Conservation (phyloP, 1,140 invertebrate species). For the Harlomillsia oculata region DNA sequence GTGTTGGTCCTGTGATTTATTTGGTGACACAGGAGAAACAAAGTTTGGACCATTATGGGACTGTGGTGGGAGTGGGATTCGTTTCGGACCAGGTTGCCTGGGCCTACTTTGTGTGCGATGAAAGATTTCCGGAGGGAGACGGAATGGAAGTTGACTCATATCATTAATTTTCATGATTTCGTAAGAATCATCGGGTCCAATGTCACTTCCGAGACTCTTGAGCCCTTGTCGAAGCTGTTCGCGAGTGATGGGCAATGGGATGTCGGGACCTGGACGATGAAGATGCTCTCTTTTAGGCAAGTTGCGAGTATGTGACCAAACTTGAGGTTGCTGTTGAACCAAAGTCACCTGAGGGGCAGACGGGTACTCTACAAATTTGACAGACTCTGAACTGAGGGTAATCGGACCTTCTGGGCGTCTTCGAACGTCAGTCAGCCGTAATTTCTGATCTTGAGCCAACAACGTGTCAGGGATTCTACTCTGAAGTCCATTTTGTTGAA, state of each 20-base stretch:
- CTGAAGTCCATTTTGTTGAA: background rate
- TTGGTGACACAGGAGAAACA: too few species aligned
- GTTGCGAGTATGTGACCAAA: conserved; percentile 12
- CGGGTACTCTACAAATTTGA: conserved; percentile 2
- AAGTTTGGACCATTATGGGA: too few species aligned
- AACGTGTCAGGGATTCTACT: background rate
- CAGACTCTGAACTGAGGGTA: background rate
- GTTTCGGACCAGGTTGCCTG: too few species aligned
- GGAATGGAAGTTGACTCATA: too few species aligned
- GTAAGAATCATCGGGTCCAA: background rate
- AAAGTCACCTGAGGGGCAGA: background rate
- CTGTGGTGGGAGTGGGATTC: too few species aligned
- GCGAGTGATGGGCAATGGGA: background rate
- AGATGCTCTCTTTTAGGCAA: conserved; percentile 16
- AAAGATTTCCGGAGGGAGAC: too few species aligned
- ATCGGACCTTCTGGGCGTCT: background rate
- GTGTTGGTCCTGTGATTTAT: too few species aligned
- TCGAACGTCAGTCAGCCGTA: background rate
- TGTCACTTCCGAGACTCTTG: background rate
- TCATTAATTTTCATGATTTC: too few species aligned
- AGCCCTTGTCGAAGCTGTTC: background rate
- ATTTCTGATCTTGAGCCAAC: conserved; percentile 5
- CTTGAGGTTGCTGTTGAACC: background rate
- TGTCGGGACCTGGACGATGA: background rate
- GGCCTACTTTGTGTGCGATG: too few species aligned